A percentile compares a stretch with the other conserved stretches of the same genome.
phyloP scores from a whole-genome alignment of 1,140 invertebrate genomes.

The Drosophila pandora region DNA sequence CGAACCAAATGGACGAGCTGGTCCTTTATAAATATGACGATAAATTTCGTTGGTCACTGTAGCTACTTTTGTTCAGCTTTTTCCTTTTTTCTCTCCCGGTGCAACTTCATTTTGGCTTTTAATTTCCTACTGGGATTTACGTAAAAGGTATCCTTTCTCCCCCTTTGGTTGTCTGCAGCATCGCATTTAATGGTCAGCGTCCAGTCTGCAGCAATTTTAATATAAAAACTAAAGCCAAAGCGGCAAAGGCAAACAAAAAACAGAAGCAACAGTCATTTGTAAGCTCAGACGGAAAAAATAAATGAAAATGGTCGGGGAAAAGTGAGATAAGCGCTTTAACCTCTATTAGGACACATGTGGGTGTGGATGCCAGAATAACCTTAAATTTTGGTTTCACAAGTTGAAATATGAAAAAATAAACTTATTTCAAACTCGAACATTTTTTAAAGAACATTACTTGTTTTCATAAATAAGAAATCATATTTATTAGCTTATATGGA shows the following conservation, averaged over 20 bases:
- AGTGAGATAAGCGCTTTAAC: conserved; percentile 76
- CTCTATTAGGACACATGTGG: conserved; percentile 53
- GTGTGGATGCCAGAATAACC: conserved; percentile 3
- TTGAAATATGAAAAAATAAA: neutral
- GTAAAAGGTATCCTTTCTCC: conserved; percentile 62
- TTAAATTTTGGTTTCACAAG: neutral
- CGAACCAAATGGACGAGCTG: conserved; percentile 31
- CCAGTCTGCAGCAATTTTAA: conserved; percentile 76
- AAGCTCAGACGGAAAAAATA: conserved; percentile 43
- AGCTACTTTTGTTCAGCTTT: conserved; percentile 13
- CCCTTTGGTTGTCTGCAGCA: conserved; percentile 48
- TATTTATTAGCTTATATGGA: neutral
- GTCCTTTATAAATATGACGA: conserved; percentile 73
- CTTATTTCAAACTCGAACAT: neutral
- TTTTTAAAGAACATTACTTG: neutral
- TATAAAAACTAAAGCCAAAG: conserved; percentile 74
- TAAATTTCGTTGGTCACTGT: conserved; percentile 57
- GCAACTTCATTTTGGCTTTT: conserved; percentile 79
- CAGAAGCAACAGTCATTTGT: conserved; percentile 61
- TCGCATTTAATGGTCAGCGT: conserved; percentile 69
- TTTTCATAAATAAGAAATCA: neutral
- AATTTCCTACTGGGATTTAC: conserved; percentile 80
- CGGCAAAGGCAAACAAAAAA: conserved; percentile 43
- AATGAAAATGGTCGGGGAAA: conserved; percentile 24
- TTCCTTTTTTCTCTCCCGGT: conserved; percentile 30